Base-by-base conservation (phyloP, 1,140 invertebrate species). In the Phymorhynchus buccinoides region DNA sequence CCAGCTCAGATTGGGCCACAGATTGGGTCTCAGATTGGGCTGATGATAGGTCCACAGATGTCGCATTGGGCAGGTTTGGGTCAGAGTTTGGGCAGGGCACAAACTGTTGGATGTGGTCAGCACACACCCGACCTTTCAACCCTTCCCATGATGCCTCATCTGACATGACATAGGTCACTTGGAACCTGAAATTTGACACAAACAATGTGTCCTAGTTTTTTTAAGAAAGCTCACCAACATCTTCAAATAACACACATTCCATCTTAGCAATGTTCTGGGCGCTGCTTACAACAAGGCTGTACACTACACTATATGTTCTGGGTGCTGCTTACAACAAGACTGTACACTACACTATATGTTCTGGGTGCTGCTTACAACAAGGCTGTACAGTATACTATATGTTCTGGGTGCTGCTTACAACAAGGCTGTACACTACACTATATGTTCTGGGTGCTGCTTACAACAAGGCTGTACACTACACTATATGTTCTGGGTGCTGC, bases 141-240 rank as follows among this genome's bases (percentile, higher is more conserved):
- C 91, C 91, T 30, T 73, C 77, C 91, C 91, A 92, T 16, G 27
- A 83, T 3, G 83, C 84, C 41, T 90, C 86, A 75, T 90, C 86
- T 35, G 91, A 92, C 42, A 92, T 81, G 37, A 91, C 84, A 77
- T 92, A 87, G 6, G 87, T 87, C 78, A 88, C 86, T 3, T 86
- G 80, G 86, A 92, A 92, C 75, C 92, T 92, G 68, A 44, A 71
- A 18, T 30, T 68, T 22, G 44, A 16, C 41, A n/a, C 7, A n/a
- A 27, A 22, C 41, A 14, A 32, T 80, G n/a, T n/a, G n/a, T n/a
- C 14, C 30, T 7, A 41, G 16, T 41, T 22, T 37, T 30, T 35
- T n/a, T 27, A 68, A 42, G 81, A n/a, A 56, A 80, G 30, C 41
- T 14, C 18, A 42, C 18, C 41, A 48, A 27, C 35, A 27, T n/a